These are phyloP conservation scores for Reinhardtius hippoglossoides DNA, from an alignment of 2,113 vertebrate genomes.

Conservation along the genomic window DNA sequence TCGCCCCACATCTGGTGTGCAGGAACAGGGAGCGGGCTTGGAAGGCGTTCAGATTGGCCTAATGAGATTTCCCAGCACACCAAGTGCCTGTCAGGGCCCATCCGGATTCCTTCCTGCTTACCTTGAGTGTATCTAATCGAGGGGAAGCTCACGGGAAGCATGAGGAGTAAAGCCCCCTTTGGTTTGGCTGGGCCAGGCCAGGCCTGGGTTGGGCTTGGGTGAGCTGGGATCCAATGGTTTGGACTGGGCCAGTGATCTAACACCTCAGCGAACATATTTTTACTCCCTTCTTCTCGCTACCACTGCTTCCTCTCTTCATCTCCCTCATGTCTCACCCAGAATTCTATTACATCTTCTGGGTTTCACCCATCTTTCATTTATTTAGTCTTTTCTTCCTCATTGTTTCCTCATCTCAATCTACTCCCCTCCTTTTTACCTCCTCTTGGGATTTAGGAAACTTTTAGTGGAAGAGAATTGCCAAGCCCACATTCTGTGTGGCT, in stretches of 20 bases:
- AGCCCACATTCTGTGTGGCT: constrained; percentile 78
- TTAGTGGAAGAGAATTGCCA: constrained; percentile 69
- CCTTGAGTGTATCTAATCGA: constrained; percentile 83
- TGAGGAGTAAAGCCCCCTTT: constrained; percentile 66
- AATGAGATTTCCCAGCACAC: constrained; percentile 84
- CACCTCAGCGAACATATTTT: constrained; percentile 48
- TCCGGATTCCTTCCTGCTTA: constrained; percentile 83
- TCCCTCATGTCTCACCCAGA: constrained; percentile 24
- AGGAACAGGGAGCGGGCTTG: constrained; percentile 80
- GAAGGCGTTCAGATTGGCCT: constrained; percentile 80
- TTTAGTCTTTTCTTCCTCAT: constrained; percentile 24
- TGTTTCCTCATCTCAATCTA: constrained; percentile 36
- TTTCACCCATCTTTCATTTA: constrained; percentile 35
- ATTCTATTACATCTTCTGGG: constrained; percentile 34
- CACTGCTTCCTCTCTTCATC: constrained; percentile 44
- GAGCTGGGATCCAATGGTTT: constrained; percentile 19
- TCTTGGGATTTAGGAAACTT: constrained; percentile 58
- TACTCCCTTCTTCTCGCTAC: constrained; percentile 40
- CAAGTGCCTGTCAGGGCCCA: constrained; percentile 81
- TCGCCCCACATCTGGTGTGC: constrained; percentile 82
- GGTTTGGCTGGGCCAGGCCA: constrained; percentile 56
- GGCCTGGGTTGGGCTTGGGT: constrained; percentile 29
- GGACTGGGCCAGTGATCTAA: constrained; percentile 29
- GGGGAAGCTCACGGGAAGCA: constrained; percentile 71
- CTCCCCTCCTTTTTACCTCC: constrained; percentile 47